phyloP scores from a whole-genome alignment of 2,797 vertebrate species.

The Protonibea diacanthus region DNA sequence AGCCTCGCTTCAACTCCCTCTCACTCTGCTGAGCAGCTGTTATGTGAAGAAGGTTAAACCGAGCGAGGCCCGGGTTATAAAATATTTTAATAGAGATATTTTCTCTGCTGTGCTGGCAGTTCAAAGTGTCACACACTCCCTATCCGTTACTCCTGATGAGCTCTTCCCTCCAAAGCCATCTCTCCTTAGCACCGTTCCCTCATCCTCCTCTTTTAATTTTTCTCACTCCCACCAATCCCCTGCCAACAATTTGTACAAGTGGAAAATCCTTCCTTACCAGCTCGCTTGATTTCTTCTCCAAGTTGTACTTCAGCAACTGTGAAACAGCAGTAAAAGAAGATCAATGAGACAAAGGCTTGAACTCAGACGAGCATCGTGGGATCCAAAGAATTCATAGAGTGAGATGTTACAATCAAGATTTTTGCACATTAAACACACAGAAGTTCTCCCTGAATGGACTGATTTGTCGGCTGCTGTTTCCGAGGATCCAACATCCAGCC shows the following conservation, averaged over 20 bases:
- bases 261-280: conserved; percentile 89
- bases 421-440: not conserved
- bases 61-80: conserved; percentile 84
- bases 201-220: conserved; percentile 72
- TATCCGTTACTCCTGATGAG: conserved; percentile 87
- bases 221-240: conserved; percentile 79
- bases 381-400: not conserved
- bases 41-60: conserved; percentile 83
- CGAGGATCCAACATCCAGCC: not conserved
- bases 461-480: not conserved
- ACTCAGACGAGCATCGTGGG: not conserved
- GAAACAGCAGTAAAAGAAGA: conserved; percentile 73
- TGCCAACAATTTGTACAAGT: conserved; percentile 80
- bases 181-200: conserved; percentile 69
- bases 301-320: conserved; percentile 94
- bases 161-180: conserved; percentile 76
- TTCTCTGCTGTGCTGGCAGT: conserved; percentile 83
- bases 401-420: not conserved
- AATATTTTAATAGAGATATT: conserved; percentile 90
- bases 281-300: conserved; percentile 94
- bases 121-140: conserved; percentile 88
- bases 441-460: not conserved
- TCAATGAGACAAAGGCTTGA: conserved; percentile 10
- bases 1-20: conserved; percentile 56
- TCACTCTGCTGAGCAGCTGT: conserved; percentile 52